Evolutionary conservation across 2,888 invertebrate species (phyloP), one percentile per base, ranked within the genome.

Genomic region (Harmothoe impar): DNA sequence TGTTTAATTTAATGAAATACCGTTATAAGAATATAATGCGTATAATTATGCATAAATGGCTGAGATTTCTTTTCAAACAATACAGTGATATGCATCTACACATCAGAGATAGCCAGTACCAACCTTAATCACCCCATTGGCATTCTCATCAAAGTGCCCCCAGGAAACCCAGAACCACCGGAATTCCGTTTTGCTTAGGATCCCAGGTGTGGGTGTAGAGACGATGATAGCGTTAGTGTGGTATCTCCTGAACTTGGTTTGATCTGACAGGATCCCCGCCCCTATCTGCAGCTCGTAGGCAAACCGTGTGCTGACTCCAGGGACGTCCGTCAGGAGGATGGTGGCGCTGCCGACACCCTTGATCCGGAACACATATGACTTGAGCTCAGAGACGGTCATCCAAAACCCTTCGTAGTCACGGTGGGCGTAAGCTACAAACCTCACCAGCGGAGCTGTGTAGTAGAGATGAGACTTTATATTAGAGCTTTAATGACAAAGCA

Each of bases 151-250:
- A 84, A 33, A 84, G 25, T 84, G 84, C 0, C 54, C 86, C 86
- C 86, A 86, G 54, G 86, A 54, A 15, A 86, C 54, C 86, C 86
- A 86, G 86, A 86, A 86, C 86, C 86, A 86, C n/a, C 56, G 25
- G 31, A 54, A 86, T 52, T 86, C 54, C 15, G 51, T 12, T 5
- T 52, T 0, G 0, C 25, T n/a, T 0, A 86, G 56, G 17, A 86
- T 56, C 0, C 25, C 52, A 23, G 52, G 52, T 0, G 86, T 86
- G 7, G 5, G 3, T 5, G 0, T n/a, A 0, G 52, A 54, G 1
- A 5, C 54, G 3, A 86, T 25, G 29, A 31, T 10, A 33, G 12
- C 0, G 17, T 5, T 10, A 15, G 25, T 1, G 5, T 72, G 5
- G 31, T 15, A 1, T 12, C 23, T 33, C 12, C 33, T 17, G 29